Evolutionary conservation across 2,888 invertebrate species (phyloP), one percentile per base, ranked within the genome.

Genomic region (Dinocampus coccinellae): DNA sequence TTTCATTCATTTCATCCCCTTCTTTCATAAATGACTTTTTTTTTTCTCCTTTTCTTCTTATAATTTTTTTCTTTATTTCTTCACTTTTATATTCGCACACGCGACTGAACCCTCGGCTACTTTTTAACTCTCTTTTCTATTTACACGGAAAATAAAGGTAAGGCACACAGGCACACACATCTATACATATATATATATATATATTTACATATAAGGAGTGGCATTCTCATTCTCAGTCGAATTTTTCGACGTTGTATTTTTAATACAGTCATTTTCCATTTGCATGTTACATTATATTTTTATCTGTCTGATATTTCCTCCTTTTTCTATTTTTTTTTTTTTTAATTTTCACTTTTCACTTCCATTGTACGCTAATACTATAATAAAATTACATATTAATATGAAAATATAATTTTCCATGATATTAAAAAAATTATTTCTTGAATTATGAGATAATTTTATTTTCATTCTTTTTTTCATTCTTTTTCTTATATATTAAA

Each of bases 101-200:
- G 47, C 47, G 7, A 16, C 47, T 47, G 16, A 20, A 47, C 47
- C 47, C 47, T 47, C 47, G 16, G 47, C 47, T 47, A 47, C 47
- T 47, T 47, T 16, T 47, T n/a, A 47, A 47, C 16, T 47, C 47
- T 9, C 47, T 47, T 47, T 24, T 62, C 39, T 42, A 36, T 62
- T 62, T 62, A 39, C 62, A 62, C 39, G 36, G 39, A 62, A 62
- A 62, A 62, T 62, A 62, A 62, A 62, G 62, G 62, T 62, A 26
- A 42, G 42, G 62, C 62, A 36, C 62, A 36, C 16, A n/a, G n/a
- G n/a, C n/a, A n/a, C n/a, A n/a, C n/a, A n/a, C n/a, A n/a, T n/a
- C n/a, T n/a, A n/a, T n/a, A n/a, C n/a, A n/a, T n/a, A n/a, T n/a
- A n/a, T n/a, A n/a, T n/a, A n/a, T n/a, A n/a, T n/a, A n/a, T n/a